These are phyloP conservation scores for Gonioctena quinquepunctata DNA, from an alignment of 1,140 invertebrate species.

Conservation along the genomic window DNA sequence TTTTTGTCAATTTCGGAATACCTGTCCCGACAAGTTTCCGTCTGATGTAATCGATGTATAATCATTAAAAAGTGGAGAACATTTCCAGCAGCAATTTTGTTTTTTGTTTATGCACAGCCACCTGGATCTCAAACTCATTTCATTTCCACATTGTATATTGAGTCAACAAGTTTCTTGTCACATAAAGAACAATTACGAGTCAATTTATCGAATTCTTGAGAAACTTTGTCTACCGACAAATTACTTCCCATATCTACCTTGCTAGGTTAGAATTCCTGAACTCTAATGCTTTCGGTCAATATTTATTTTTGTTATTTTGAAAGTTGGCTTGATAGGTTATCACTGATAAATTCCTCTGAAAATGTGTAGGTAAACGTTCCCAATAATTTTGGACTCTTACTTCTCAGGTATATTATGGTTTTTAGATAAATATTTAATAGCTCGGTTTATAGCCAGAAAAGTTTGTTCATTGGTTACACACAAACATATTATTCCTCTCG, in stretches of 20 bases:
- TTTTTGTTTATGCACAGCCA: not conserved
- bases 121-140: not conserved
- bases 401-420: not conserved
- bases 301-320: not conserved
- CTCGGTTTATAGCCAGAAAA: no score
- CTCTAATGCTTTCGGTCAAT: not conserved
- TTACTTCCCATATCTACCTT: no score
- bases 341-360: not conserved
- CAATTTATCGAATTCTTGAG: no score
- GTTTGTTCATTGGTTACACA: no score
- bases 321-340: not conserved
- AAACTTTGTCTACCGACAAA: no score
- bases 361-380: not conserved
- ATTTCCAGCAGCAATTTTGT: not conserved
- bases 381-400: no score
- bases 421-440: no score
- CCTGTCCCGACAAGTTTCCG: not conserved
- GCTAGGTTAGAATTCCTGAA: not conserved
- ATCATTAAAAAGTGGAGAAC: not conserved
- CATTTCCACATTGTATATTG: not conserved
- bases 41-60: no score
- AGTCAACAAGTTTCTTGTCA: not conserved
- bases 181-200: not conserved
- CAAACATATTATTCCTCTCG: no score
- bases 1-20: not conserved